Evolutionary conservation across 2,113 vertebrate genomes (phyloP), one percentile per base, ranked within the genome.

Genomic region (Halichoeres trimaculatus): DNA sequence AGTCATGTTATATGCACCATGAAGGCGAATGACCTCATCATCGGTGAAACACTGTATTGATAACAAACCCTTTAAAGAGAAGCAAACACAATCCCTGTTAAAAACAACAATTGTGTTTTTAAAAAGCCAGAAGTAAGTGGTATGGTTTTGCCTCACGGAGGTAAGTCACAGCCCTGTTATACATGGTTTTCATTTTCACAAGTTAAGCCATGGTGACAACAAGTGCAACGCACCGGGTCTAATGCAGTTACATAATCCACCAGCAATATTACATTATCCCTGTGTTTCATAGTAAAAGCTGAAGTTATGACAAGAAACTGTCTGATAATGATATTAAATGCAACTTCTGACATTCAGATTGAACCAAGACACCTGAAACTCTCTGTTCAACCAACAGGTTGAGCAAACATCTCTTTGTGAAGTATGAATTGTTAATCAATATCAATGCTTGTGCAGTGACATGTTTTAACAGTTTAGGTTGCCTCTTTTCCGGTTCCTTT

Each of bases 91-190:
- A 55, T n/a, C 24, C 23, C 58, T 1, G 34, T 2, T 24, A 26
- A 61, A 50, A 16, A 19, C 8, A 47, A 59, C 19, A 35, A 10
- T 5, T 35, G 8, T 50, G 38, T 24, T 64, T 63, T 35, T 34
- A 24, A 30, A 47, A 52, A 52, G 24, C 48, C 34, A 54, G 20
- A 54, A 4, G 36, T 10, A 1, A 24, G 62, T 36, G 24, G 34
- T 24, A 43, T 48, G 43, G 9, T 54, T 61, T 51, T 23, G 45
- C 16, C 47, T 53, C 24, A 57, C 24, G 41, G 22, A 52, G 66
- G 8, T 3, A 43, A 22, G 45, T 12, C 41, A 19, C 34, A 14
- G 16, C 12, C 13, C 19, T 43, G 48, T 62, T 24, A 53, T 19
- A 13, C 2, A 19, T 59, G 0, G n/a, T 50, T 63, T 63, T 62